These are phyloP conservation scores for Centropyge bicolor DNA, from an alignment of 2,797 vertebrate genomes.

Conservation along the genomic window DNA sequence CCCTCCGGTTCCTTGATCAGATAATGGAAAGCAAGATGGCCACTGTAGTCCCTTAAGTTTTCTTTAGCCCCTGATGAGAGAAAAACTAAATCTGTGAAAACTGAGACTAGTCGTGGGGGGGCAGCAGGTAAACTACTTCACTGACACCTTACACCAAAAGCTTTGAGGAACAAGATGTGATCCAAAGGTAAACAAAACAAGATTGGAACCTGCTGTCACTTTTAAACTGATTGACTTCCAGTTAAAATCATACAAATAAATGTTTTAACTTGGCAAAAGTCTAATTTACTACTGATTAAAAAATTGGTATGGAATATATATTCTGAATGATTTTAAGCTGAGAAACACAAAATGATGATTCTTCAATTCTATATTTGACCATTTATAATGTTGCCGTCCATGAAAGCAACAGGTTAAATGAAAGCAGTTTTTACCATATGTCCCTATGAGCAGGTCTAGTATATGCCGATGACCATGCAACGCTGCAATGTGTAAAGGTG, in stretches of 20 bases:
- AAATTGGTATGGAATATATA: not conserved
- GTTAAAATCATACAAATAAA: not conserved
- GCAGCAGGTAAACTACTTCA: constrained; percentile 33
- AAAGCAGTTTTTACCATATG: constrained; percentile 79
- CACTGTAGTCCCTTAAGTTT: constrained; percentile 87
- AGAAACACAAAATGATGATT: not conserved
- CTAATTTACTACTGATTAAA: not conserved
- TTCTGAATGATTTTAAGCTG: not conserved
- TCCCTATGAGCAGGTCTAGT: constrained; percentile 81
- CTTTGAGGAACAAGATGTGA: constrained; percentile 1
- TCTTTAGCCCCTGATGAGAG: constrained; percentile 83
- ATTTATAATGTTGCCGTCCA: not conserved
- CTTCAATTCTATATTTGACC: not conserved
- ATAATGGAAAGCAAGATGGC: constrained; percentile 84
- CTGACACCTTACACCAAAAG: constrained; percentile 32
- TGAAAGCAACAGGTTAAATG: not conserved
- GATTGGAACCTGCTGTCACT: constrained; percentile 12
- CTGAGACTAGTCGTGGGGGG: constrained; percentile 15
- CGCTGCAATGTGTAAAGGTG: constrained; percentile 88
- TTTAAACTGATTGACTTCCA: not conserved
- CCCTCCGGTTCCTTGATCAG: constrained; percentile 75
- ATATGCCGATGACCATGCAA: constrained; percentile 86
- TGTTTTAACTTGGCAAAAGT: not conserved
- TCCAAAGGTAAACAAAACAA: constrained; percentile 33
- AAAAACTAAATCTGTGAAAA: constrained; percentile 19